Conservation (phyloP, 2,113 vertebrate genomes). For the Ginglymostoma cirratum region DNA sequence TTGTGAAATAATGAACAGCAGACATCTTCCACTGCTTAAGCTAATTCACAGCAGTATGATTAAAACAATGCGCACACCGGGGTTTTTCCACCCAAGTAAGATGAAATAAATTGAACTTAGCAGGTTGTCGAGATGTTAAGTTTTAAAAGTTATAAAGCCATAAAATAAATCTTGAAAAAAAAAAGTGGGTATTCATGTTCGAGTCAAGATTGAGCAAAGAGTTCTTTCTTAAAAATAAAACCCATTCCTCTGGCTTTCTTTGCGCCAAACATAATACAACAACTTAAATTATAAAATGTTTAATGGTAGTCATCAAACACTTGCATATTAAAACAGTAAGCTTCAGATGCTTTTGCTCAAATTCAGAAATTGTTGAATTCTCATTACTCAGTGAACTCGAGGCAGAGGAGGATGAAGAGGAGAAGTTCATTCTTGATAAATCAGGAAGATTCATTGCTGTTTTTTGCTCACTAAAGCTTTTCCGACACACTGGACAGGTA, state of each 20-base stretch:
- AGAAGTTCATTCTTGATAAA: conserved; percentile 83
- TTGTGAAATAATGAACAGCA: conserved; percentile 4
- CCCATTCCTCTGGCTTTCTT: conserved; percentile 27
- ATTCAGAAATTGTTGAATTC: conserved; percentile 81
- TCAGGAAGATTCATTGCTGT: conserved; percentile 90
- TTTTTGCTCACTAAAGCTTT: conserved; percentile 94
- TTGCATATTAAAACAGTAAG: conserved; percentile 30
- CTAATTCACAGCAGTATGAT: conserved; percentile 29
- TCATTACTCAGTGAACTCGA: conserved; percentile 83
- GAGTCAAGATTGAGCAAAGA: conserved; percentile 28
- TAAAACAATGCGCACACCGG: conserved; percentile 25
- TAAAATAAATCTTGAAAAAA: conserved; percentile 20
- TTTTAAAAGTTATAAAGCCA: conserved; percentile 16
- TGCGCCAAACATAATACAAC: conserved; percentile 22
- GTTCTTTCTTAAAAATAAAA: conserved; percentile 23
- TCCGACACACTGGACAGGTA: conserved; percentile 93
- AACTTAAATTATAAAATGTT: conserved; percentile 33
- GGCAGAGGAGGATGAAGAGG: conserved; percentile 69
- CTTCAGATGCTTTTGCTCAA: not conserved
- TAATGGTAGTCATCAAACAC: conserved; percentile 25
- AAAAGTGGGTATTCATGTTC: conserved; percentile 23
- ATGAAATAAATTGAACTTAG: conserved; percentile 33
- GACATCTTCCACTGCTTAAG: conserved; percentile 19
- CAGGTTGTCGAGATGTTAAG: not conserved
- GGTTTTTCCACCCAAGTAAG: conserved; percentile 11